These are phyloP conservation scores for Siniperca chuatsi DNA, from an alignment of 2,113 vertebrate species.

Conservation along the genomic window DNA sequence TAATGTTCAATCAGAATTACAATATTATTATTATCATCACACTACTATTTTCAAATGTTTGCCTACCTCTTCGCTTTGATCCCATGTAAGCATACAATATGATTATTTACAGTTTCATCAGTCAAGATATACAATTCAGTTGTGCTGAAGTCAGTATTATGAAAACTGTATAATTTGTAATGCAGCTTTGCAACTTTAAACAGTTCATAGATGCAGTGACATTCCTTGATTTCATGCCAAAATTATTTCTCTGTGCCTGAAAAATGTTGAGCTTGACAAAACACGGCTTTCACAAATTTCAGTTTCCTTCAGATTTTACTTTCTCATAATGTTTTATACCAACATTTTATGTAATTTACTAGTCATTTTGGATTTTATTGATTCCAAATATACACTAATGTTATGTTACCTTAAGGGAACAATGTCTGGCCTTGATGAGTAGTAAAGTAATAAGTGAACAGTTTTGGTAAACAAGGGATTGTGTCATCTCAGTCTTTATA, in stretches of 20 bases:
- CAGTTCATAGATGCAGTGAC: background rate
- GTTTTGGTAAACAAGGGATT: constrained; percentile 21
- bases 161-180: background rate
- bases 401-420: constrained; percentile 5
- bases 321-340: background rate
- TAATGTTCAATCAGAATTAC: constrained; percentile 6
- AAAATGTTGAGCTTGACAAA: background rate
- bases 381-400: constrained; percentile 10
- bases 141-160: background rate
- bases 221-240: constrained; percentile 3
- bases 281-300: too few relatives aligned
- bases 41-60: background rate
- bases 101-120: background rate
- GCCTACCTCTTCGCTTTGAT: constrained; percentile 22
- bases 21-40: too few relatives aligned
- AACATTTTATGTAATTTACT: background rate
- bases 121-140: background rate
- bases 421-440: background rate
- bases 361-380: background rate
- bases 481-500: background rate
- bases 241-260: constrained; percentile 1
- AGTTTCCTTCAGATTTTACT: too few relatives aligned
- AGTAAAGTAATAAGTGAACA: background rate
- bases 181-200: background rate
- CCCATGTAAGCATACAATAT: background rate